Conservation (phyloP, 2,113 vertebrate genomes). For the Nestor notabilis region DNA sequence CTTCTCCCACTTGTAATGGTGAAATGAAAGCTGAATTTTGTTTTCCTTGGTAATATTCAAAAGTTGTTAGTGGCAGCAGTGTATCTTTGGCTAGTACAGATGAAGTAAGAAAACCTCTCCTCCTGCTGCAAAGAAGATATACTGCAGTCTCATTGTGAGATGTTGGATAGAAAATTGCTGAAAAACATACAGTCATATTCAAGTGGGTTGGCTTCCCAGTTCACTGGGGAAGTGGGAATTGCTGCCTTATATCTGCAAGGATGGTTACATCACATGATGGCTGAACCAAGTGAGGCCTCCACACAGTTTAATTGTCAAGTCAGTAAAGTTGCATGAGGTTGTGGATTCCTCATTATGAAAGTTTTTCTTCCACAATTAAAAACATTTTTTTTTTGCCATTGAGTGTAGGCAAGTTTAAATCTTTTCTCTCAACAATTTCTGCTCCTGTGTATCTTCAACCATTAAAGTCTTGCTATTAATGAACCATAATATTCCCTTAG, state of each 20-base stretch:
- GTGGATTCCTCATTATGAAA: background rate
- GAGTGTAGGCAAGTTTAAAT: accelerated
- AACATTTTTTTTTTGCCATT: background rate
- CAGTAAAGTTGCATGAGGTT: background rate
- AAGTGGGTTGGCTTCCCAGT: background rate
- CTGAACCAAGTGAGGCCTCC: background rate
- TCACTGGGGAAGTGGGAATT: background rate
- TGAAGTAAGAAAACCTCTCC: background rate
- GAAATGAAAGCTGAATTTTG: background rate
- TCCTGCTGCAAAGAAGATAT: background rate
- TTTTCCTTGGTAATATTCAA: background rate
- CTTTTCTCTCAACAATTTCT: background rate
- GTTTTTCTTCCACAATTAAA: background rate
- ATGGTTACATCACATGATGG: background rate
- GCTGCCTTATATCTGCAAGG: background rate
- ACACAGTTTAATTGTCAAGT: background rate
- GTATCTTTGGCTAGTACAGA: background rate
- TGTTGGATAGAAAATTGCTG: background rate
- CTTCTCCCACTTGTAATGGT: background rate
- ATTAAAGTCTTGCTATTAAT: background rate
- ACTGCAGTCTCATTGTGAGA: background rate
- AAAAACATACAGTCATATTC: background rate
- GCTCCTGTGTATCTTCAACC: background rate
- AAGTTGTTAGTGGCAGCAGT: background rate
- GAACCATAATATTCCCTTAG: background rate